Percentiles rank a stretch among this genome's conserved stretches.
Conservation (phyloP, 92 coral and sea anemone genomes). For the Porites cylindrica region DNA sequence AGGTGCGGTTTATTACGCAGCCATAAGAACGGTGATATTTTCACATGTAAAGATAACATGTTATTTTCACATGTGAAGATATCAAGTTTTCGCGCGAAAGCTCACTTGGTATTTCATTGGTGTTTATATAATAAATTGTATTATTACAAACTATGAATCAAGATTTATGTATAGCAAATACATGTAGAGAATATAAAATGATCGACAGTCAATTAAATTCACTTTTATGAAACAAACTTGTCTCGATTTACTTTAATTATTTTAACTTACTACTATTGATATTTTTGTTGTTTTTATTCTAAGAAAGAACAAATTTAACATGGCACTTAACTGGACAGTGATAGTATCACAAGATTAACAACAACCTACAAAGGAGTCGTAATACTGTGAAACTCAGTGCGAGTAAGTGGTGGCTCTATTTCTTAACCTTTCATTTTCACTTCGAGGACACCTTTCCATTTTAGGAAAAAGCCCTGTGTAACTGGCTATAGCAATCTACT, state of each 20-base stretch:
- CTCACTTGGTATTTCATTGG: too few species aligned
- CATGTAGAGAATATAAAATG: constrained; percentile 1
- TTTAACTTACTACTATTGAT: background rate
- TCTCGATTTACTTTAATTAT: background rate
- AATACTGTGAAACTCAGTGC: too few species aligned
- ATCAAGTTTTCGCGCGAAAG: too few species aligned
- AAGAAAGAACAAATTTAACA: background rate
- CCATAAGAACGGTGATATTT: too few species aligned
- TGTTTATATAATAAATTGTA: too few species aligned
- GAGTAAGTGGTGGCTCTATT: too few species aligned
- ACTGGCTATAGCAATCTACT: too few species aligned
- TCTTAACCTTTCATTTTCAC: background rate
- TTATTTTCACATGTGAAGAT: too few species aligned
- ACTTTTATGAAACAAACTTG: background rate
- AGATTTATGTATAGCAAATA: background rate
- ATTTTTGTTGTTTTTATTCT: background rate
- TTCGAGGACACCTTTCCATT: background rate
- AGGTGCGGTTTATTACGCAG: too few species aligned
- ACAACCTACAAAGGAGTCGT: background rate
- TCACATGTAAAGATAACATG: too few species aligned
- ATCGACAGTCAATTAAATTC: background rate
- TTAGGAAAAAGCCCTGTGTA: too few species aligned
- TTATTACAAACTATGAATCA: too few species aligned
- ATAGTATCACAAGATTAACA: background rate
- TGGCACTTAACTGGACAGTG: background rate